Evolutionary conservation across 2,888 invertebrate genomes (phyloP), one percentile per base, ranked within the genome.

Genomic region (Erynnis tages): DNA sequence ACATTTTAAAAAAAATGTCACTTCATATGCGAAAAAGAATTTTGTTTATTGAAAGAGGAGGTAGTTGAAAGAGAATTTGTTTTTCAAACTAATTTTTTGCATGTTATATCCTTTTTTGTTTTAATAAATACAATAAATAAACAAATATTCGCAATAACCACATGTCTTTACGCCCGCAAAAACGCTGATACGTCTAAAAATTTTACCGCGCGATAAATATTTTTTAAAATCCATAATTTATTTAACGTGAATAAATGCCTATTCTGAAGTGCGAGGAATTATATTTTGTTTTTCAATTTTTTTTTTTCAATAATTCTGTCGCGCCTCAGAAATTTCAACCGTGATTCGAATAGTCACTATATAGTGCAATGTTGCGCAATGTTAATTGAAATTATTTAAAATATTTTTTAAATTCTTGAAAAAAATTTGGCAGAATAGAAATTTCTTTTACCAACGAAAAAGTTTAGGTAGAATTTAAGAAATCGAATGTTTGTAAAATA

Each of bases 231-330:
- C 58, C 61, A 66, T 67, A 68, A 67, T 66, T 71, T 67, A 69
- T 66, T 71, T 68, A 71, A 69, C 63, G 66, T 76, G 71, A 75
- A 82, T 84, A 85, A 85, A 84, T 85, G 85, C 85, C 60, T 55
- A 60, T 71, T 73, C 71, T 67, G 71, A 65, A 60, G 55, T 56
- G 61, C 60, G 69, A 77, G 70, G 68, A 77, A 73, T 75, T 72
- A 46, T 53, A 23, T 47, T 44, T 27, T 38, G 45, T 34, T 21
- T 34, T 32, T 44, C n/a, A 2, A 1, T n/a, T 5, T n/a, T n/a
- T n/a, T n/a, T n/a, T n/a, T 2, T 16, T 21, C 7, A 47, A 46
- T 63, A 68, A 73, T 72, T 73, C 68, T 6, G 53, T 72, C 70
- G 67, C 68, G 55, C 58, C 64, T 66, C 69, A 67, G 60, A 71